Base-by-base conservation (phyloP, 2,888 invertebrate genomes). In the Meteorus colon region DNA sequence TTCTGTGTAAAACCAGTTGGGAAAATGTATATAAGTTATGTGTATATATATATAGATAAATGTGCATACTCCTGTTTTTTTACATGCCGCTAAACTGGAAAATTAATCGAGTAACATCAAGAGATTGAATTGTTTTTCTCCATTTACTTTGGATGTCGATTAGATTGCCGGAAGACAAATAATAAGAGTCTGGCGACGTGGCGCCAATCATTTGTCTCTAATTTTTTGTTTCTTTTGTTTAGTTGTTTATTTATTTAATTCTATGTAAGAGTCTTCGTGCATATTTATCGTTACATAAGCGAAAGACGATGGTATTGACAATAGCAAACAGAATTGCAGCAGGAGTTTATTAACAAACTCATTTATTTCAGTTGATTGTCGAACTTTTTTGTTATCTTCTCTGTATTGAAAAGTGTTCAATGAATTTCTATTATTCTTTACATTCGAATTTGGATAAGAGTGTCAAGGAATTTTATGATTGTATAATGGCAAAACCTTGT, bases 81-180 rank as follows among this genome's bases (percentile, higher is more conserved):
- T 55, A n/a, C 55, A 55, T 55, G 6, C n/a, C 19, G 55, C 19
- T 55, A 55, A 55, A 5, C 19, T 55, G n/a, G 19, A 19, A 55
- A 55, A 55, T 55, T 55, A 19, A 55, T 55, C 19, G 55, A 55
- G 31, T 62, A 14, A 27, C 31, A 29, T 62, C 29, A 62, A 4
- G 62, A 31, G 29, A 62, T 31, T 62, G 29, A 31, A 62, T 62
- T 2, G 31, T 29, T 29, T 31, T 62, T 62, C 29, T 19, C 24
- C 24, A 24, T 55, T 55, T 24, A 55, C 55, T 55, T 19, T 55
- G 55, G 55, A 55, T 55, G 55, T 55, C 55, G 55, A 55, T 55
- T 55, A 24, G 55, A 62, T 31, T 62, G n/a, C 62, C 16, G 29
- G 31, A 27, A 29, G 62, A 62, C 62, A 29, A 62, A 62, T 62